phyloP scores from a whole-genome alignment of 1,140 invertebrate genomes.

The Drosophila repleta region DNA sequence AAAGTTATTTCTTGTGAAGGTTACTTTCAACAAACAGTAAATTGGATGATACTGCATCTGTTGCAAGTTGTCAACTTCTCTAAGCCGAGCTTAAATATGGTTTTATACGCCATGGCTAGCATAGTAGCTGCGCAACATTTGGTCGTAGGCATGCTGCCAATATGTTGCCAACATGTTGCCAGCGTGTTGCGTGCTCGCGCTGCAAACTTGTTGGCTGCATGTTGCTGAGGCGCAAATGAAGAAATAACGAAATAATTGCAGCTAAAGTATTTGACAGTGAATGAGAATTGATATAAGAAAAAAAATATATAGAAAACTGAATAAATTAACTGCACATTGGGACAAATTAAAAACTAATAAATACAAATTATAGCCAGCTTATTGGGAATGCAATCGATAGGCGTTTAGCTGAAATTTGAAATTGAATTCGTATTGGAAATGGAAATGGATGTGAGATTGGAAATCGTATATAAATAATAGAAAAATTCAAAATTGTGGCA shows the following conservation, averaged over 20 bases:
- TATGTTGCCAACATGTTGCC: conserved; percentile 47
- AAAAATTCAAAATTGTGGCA: conserved; percentile 38
- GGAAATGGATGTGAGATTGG: conserved; percentile 23
- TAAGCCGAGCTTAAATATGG: not conserved
- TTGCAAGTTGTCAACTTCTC: not conserved
- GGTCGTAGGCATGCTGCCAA: conserved; percentile 30
- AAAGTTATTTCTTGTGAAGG: too few species aligned
- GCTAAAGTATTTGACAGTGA: conserved; percentile 48
- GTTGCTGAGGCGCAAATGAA: conserved; percentile 54
- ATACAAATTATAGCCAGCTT: conserved; percentile 50
- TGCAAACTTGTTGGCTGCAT: conserved; percentile 62
- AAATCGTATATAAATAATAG: conserved; percentile 44
- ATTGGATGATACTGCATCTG: not conserved
- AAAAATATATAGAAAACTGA: conserved; percentile 23
- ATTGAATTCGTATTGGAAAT: conserved; percentile 31
- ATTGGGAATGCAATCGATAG: conserved; percentile 31
- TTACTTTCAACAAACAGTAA: too few species aligned
- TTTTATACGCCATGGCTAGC: not conserved
- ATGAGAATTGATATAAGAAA: conserved; percentile 33
- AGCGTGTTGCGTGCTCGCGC: conserved; percentile 50
- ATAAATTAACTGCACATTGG: conserved; percentile 59
- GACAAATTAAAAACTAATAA: conserved; percentile 49
- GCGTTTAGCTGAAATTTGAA: conserved; percentile 15
- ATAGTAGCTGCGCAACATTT: conserved; percentile 49
- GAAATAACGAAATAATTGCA: conserved; percentile 63